A percentile compares a stretch with the other conserved stretches of the same genome.
Conservation (phyloP, 2,888 invertebrate species). For the Caenorhabditis sp. region DNA sequence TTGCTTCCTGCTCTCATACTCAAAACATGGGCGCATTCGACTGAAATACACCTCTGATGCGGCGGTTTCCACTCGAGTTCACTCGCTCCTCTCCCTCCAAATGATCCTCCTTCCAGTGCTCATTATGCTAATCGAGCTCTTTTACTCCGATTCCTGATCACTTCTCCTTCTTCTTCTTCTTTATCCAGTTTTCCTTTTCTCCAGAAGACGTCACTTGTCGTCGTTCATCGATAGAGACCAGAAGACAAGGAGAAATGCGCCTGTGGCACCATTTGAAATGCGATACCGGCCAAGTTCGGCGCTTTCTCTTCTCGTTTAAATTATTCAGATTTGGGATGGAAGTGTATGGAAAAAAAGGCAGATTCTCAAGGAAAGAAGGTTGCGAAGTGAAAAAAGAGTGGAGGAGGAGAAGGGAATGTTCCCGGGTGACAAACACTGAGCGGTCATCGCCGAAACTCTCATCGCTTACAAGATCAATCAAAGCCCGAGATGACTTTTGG, state of each 20-base stretch:
- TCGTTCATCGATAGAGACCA: constrained; percentile 36
- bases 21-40: neutral
- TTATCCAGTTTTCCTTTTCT: neutral
- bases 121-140: constrained; percentile 42
- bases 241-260: constrained; percentile 20
- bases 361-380: neutral
- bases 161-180: no score
- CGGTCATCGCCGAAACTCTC: neutral
- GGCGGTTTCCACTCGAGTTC: constrained; percentile 30
- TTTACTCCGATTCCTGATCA: constrained; percentile 44
- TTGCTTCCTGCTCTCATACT: constrained; percentile 7
- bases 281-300: constrained; percentile 42
- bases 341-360: neutral
- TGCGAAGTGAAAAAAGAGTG: neutral
- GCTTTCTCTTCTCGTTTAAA: constrained; percentile 37
- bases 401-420: constrained; percentile 2
- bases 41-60: constrained; percentile 7
- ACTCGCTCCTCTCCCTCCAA: no score
- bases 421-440: constrained; percentile 2
- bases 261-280: constrained; percentile 27
- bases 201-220: constrained; percentile 42
- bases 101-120: constrained; percentile 1
- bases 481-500: neutral
- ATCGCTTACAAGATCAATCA: neutral
- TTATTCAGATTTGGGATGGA: constrained; percentile 45